phyloP scores from a whole-genome alignment of 1,140 invertebrate species.

The Drosophila truncata region DNA sequence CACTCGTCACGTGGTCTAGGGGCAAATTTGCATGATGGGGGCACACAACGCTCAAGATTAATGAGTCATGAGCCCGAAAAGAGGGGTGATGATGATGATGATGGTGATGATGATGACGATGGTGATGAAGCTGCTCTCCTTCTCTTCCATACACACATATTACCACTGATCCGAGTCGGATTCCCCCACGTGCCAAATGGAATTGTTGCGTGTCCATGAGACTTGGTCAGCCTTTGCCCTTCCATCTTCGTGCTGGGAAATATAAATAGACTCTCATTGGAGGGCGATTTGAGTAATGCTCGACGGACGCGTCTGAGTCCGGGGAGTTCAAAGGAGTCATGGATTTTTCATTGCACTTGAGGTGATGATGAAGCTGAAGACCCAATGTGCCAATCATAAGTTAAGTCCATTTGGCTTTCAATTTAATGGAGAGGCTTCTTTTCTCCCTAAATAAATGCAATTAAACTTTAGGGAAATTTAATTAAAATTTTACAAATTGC shows the following conservation, averaged over 20 bases:
- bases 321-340: not conserved
- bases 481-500: constrained; percentile 51
- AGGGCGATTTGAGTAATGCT: constrained; percentile 50
- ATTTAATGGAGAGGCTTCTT: constrained; percentile 1
- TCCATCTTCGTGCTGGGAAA: constrained; percentile 33
- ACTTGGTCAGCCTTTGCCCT: constrained; percentile 10
- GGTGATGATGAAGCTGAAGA: constrained; percentile 5
- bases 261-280: constrained; percentile 31
- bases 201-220: constrained; percentile 29
- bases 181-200: constrained; percentile 22
- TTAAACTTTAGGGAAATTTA: constrained; percentile 32
- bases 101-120: constrained; percentile 9
- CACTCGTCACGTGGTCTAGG: constrained; percentile 25
- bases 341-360: constrained; percentile 12
- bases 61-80: constrained; percentile 19
- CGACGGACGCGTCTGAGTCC: constrained; percentile 20
- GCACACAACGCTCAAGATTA: constrained; percentile 23
- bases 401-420: constrained; percentile 1
- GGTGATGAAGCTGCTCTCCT: constrained; percentile 5
- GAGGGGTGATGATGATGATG: constrained; percentile 5
- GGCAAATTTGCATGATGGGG: constrained; percentile 30
- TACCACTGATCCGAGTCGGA: not conserved
- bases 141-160: not conserved
- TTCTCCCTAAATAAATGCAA: constrained; percentile 1
- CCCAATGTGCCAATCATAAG: not conserved